Evolutionary conservation across 2,888 invertebrate genomes (phyloP), one percentile per base, ranked within the genome.

Genomic region (Lasioglossum pauxillum): DNA sequence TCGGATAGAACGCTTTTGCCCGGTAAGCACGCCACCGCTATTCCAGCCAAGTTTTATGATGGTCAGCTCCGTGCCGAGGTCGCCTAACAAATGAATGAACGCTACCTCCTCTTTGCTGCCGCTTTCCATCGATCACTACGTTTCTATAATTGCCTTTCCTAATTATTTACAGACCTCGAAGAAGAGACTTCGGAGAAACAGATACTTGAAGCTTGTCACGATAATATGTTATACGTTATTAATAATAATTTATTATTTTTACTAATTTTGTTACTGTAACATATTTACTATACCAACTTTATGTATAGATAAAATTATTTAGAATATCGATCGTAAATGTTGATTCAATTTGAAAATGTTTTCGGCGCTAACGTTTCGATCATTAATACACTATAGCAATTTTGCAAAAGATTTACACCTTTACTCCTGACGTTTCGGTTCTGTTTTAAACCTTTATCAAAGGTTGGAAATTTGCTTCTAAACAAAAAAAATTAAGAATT

Each of bases 1-100:
- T 78, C 79, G 80, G 69, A 78, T 75, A 67, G 57, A 60, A 57
- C 75, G 57, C 74, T 79, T 75, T 80, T 67, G 35, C 75, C 38
- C 46, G 31, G 49, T 69, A 53, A 53, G 71, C 71, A 78, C 46
- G 23, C 46, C 38, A 64, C 64, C 44, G 46, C 19, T 64, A 67
- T 77, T 46, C 67, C 23, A 46, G 67, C 12, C 44, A 46, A 76
- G 60, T 41, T 76, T 76, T 67, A 46, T 35, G 67, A 64, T 46
- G 46, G 46, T 41, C 27, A 67, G 76, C 44, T 46, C 44, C 44
- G 44, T 46, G 7, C 44, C 27, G 35, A 69, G 69, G 35, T 35
- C 23, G 38, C 69, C 38, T 38, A 38, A 10, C 69, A 23, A 38
- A 69, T 38, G 35, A 69, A 38, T 69, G 38, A 8, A 23, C 10